Conservation (phyloP, 2,797 vertebrate species). For the Sebastes matsubarae region DNA sequence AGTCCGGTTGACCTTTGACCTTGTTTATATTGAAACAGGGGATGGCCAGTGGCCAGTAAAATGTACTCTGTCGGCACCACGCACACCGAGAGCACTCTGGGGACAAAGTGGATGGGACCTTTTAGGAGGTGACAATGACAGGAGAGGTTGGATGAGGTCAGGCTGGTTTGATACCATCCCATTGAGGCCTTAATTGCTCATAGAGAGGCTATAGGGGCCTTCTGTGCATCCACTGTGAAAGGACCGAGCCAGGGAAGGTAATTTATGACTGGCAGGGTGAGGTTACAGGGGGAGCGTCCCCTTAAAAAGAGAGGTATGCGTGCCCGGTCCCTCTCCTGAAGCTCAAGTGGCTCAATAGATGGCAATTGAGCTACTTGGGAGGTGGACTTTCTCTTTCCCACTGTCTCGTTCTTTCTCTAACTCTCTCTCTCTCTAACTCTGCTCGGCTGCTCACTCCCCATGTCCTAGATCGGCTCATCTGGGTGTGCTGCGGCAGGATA, state of each 20-base stretch:
- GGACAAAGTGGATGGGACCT: conserved; percentile 69
- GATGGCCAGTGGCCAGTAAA: conserved; percentile 51
- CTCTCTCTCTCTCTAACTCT: conserved; percentile 38
- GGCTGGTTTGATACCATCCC: conserved; percentile 78
- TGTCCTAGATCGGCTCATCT: conserved; percentile 71
- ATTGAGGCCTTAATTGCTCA: conserved; percentile 83
- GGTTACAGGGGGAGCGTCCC: conserved; percentile 71
- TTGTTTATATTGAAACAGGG: conserved; percentile 60
- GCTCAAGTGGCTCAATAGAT: conserved; percentile 73
- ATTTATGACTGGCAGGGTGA: conserved; percentile 82
- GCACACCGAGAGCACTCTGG: conserved; percentile 59
- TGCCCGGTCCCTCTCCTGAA: conserved; percentile 67
- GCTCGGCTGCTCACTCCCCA: conserved; percentile 35
- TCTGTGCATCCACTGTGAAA: conserved; percentile 80
- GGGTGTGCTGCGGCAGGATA: conserved; percentile 61
- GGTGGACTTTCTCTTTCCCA: conserved; percentile 58
- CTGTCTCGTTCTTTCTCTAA: conserved; percentile 38
- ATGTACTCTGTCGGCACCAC: conserved; percentile 21
- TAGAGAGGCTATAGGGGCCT: conserved; percentile 78
- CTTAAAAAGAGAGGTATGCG: conserved; percentile 72
- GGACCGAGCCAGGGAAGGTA: conserved; percentile 64
- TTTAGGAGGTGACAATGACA: conserved; percentile 79
- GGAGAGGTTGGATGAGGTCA: conserved; percentile 79
- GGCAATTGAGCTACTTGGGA: conserved; percentile 75
- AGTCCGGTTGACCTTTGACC: conserved; percentile 71